Evolutionary conservation across 2,113 vertebrate species (phyloP), one percentile per base, ranked within the genome.

Genomic region (Burhinus oedicnemus): DNA sequence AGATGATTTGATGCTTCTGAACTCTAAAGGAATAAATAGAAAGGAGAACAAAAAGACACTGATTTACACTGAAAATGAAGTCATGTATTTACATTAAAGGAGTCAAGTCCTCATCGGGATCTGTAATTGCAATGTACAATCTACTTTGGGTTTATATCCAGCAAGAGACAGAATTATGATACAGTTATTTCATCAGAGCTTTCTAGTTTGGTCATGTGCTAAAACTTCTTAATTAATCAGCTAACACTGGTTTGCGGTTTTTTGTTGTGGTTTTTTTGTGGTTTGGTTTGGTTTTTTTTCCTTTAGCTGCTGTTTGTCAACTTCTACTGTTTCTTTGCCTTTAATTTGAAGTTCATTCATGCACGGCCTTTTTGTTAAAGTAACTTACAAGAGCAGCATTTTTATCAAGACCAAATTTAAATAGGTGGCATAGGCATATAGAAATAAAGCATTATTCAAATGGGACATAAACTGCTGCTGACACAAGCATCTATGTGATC

Each of bases 1-100:
- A 96, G 81, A 93, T 93, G 61, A 89, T 91, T 90, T 93, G 83
- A 71, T 96, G 86, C 77, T 96, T 93, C 90, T 85, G 65, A 95
- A 93, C 79, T 93, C 71, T 55, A 83, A 94, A 80, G 21, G 32
- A 91, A 91, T 89, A 92, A 94, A 68, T 60, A 69, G 42, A 81
- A 81, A 75, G 9, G 61, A 87, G 89, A 96, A 95, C 54, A 95
- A 87, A 93, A 97, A 94, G 74, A 64, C 61, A 89, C 29, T 91
- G 89, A 89, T 94, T 83, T 95, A 70, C 83, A 93, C 66, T 72
- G 74, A 89, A 94, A 84, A 96, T 95, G 69, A 95, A 90, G 89
- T 93, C 0, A 96, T 94, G 3, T 87, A 76, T 95, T 96, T 96
- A 89, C 30, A 69, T 36, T 72, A 13, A 95, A 85, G 54, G 13